Evolutionary conservation across 2,113 vertebrate genomes (phyloP), one percentile per base, ranked within the genome.

Genomic region (Engraulis encrasicolus): DNA sequence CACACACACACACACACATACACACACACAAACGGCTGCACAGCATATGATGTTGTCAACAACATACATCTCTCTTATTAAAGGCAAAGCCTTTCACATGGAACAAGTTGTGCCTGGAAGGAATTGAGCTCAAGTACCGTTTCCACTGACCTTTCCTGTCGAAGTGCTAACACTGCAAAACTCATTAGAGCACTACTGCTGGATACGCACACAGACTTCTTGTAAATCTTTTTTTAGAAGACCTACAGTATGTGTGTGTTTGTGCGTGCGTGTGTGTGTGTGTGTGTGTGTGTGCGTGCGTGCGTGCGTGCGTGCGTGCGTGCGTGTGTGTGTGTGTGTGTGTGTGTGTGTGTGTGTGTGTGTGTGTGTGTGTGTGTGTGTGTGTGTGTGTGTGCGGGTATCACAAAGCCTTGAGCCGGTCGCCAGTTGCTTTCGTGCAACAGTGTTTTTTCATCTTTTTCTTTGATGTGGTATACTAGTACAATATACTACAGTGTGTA

Each of bases 31-130:
- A 66, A 9, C 54, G 27, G 3, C 9, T 14, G 23, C 82, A 79
- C 85, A 80, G 34, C 89, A 89, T 90, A 87, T 90, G 89, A 88
- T 84, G 52, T 86, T n/a, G n/a, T n/a, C n/a, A n/a, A n/a, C 37
- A 84, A 89, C 88, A 84, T 81, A 85, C 84, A 85, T 83, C 78
- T 2, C 86, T 91, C 86, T 83, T 89, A 91, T 89, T 81, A 0
- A 81, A 87, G 85, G 87, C 86, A 80, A 83, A 54, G 85, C 27
- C 87, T 83, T 58, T 61, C 71, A 80, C 77, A 40, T 52, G 88
- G 86, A 61, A 79, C 48, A 19, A 15, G 12, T 49, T 87, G 54
- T 83, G 80, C 58, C 66, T 15, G 58, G 58, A 66, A 23, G 23
- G 27, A 14, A 66, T n/a, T 23, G 58, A 23, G 23, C 58, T 27